phyloP scores from a whole-genome alignment of 2,113 vertebrate genomes.

The Pyrgilauda ruficollis region DNA sequence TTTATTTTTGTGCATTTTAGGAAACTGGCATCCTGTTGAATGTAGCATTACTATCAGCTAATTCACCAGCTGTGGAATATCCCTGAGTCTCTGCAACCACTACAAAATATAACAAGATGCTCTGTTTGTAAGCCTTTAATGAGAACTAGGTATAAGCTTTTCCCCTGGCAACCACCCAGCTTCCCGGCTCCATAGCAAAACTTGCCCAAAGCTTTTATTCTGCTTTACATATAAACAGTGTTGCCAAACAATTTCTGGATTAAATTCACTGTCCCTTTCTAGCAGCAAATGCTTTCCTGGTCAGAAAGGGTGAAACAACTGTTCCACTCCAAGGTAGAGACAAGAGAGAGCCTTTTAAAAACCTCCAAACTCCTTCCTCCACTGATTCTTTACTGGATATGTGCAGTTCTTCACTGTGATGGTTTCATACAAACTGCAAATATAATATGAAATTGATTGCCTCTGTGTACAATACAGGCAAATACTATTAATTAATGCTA shows the following conservation, averaged over 20 bases:
- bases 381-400: background rate
- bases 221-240: background rate
- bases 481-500: background rate
- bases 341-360: background rate
- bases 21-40: background rate
- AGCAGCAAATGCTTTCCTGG: background rate
- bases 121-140: constrained; percentile 39
- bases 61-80: background rate
- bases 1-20: background rate
- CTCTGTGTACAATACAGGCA: background rate
- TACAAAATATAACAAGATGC: background rate
- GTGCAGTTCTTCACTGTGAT: background rate
- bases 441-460: background rate
- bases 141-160: constrained; percentile 43
- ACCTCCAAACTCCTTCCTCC: background rate
- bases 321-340: background rate
- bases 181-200: background rate
- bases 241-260: background rate
- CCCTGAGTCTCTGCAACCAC: background rate
- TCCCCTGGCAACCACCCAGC: background rate
- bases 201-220: background rate
- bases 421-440: background rate
- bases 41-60: background rate
- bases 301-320: background rate
- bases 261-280: background rate